Conservation (phyloP, 2,113 vertebrate genomes). For the Chiloscyllium plagiosum region DNA sequence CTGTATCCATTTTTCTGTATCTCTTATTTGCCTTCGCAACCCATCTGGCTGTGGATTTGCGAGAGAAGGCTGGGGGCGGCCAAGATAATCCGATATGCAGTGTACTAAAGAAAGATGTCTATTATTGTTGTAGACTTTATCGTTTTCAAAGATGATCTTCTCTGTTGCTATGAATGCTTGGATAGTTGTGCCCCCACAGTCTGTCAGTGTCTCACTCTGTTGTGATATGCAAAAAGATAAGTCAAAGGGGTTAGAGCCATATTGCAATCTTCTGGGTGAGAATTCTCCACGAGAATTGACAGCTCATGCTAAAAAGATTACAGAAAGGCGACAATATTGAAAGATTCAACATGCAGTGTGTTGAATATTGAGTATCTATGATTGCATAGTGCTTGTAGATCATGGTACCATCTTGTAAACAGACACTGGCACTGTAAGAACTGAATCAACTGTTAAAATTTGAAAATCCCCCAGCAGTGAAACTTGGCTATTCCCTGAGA, state of each 20-base stretch:
- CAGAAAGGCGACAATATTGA: neutral
- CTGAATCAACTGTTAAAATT: neutral
- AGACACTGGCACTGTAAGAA: neutral
- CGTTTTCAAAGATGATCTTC: neutral
- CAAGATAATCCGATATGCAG: neutral
- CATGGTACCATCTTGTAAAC: too few species aligned
- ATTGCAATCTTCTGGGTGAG: neutral
- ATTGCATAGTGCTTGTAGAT: neutral
- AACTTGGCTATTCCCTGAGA: neutral
- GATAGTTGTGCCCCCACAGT: neutral
- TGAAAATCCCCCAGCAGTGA: neutral
- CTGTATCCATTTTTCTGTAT: neutral
- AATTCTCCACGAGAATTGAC: neutral
- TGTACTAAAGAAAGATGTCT: neutral
- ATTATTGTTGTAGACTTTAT: neutral
- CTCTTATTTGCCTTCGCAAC: neutral
- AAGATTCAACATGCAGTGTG: neutral
- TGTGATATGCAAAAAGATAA: neutral
- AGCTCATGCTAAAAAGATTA: neutral
- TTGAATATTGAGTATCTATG: conserved; percentile 1
- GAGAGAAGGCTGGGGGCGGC: neutral
- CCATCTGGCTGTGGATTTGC: conserved; percentile 20
- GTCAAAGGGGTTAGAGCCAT: neutral
- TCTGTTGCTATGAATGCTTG: neutral
- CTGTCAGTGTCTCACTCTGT: neutral